Base-by-base conservation (phyloP, 2,113 vertebrate genomes). In the Xenopus borealis region DNA sequence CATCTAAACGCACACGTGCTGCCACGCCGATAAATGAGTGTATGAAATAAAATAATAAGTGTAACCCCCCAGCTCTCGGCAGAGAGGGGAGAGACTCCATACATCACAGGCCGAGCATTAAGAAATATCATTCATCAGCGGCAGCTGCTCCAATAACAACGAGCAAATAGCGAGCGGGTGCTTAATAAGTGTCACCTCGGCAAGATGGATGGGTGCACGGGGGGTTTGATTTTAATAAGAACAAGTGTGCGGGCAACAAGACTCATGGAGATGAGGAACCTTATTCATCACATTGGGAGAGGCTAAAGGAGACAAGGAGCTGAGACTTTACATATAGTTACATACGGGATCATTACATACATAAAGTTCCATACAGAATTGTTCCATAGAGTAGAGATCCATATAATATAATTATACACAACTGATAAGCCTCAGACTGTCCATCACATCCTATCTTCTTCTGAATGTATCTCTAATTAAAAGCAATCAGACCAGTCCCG, bases 121-220 rank as follows among this genome's bases (percentile, higher is more conserved):
- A 76, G 70, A 76, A 69, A 76, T 76, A 70, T 52, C 9, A 76
- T 76, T 55, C 53, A 76, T 76, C 73, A 76, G 73, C 64, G 50
- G 61, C 50, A 75, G 66, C 57, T 27, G 53, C 44, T 27, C 14
- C 7, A 55, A 30, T 61, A 45, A 20, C 33, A 40, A n/a, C 72
- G 10, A 16, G 12, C 44, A 67, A 4, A 62, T 18, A 40, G 47
- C 11, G 13, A 9, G 17, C 11, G 12, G 69, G 8, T 10, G 55
- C 64, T 62, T 62, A 58, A 40, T 66, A 61, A 68, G 65, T 75
- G 72, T 53, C 66, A 53, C 19, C 17, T 14, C 10, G 14, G 13
- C 44, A 6, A 45, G 74, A 76, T 63, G 66, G 66, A 76, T 76
- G 73, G 8, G 13, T 17, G 13, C 10, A 9, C 59, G 12, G 1